Percentiles rank a stretch among this genome's conserved stretches.
Evolutionary conservation across 2,888 invertebrate species (phyloP).

Genomic region (Muschampia plurimacula): DNA sequence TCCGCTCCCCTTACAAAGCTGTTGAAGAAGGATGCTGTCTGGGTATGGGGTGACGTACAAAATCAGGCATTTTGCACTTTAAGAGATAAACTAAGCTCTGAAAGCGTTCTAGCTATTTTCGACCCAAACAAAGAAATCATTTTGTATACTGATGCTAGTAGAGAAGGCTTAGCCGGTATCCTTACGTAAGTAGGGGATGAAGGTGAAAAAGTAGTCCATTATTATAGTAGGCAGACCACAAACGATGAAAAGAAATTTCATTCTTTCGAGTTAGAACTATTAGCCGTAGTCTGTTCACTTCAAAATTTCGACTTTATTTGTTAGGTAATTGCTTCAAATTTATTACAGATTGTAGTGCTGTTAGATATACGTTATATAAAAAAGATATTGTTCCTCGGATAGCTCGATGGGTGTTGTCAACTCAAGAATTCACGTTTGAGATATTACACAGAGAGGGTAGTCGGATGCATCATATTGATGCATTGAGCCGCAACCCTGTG

Average conservation of each 20-base stretch:
- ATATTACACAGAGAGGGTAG: neutral
- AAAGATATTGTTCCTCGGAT: neutral
- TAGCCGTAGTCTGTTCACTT: neutral
- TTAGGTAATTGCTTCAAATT: neutral
- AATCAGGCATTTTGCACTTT: too few species aligned
- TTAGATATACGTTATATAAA: neutral
- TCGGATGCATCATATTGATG: neutral
- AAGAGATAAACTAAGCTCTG: too few species aligned
- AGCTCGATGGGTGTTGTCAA: neutral
- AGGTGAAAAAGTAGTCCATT: conserved; percentile 51
- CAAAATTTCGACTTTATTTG: neutral
- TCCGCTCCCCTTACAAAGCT: too few species aligned
- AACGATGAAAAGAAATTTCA: neutral
- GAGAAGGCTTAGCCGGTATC: conserved; percentile 36
- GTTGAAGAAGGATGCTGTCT: too few species aligned
- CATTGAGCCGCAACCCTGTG: neutral
- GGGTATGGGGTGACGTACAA: too few species aligned
- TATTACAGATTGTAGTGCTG: neutral
- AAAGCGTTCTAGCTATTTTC: too few species aligned
- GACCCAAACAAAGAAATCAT: too few species aligned
- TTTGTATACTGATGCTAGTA: conserved; percentile 37
- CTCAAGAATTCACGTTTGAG: neutral
- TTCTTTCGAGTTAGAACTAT: neutral
- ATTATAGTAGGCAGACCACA: conserved; percentile 38
- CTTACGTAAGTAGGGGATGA: conserved; percentile 21